Evolutionary conservation across 2,797 vertebrate species (phyloP).

Genomic region (Myiotriccus ornatus): DNA sequence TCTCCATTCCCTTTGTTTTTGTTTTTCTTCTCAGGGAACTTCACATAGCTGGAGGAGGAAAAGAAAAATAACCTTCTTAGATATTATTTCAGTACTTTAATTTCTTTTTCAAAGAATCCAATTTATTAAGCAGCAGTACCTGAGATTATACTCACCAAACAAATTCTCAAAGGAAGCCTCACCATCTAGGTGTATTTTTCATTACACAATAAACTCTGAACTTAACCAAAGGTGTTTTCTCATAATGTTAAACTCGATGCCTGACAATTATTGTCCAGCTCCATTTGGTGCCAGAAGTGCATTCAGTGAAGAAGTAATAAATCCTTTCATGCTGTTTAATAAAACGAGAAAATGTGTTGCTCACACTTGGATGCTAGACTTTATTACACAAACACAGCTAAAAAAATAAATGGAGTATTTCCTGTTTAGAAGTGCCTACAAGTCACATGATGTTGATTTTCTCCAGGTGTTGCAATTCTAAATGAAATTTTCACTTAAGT

Average conservation of each 20-base stretch:
- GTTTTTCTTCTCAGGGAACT: slow-evolving; percentile 15
- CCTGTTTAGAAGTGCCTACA: slow-evolving; percentile 50
- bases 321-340: slow-evolving; percentile 58
- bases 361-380: slow-evolving; percentile 62
- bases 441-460: slow-evolving; percentile 59
- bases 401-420: slow-evolving; percentile 60
- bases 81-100: slow-evolving; percentile 29
- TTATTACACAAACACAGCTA: slow-evolving; percentile 51
- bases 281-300: slow-evolving; percentile 24
- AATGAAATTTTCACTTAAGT: slow-evolving; percentile 52
- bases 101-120: slow-evolving; percentile 51
- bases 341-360: slow-evolving; percentile 62
- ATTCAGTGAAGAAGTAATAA: slow-evolving; percentile 44
- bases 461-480: slow-evolving; percentile 52
- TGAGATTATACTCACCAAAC: slow-evolving; percentile 44
- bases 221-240: slow-evolving; percentile 56
- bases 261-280: slow-evolving; percentile 27
- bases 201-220: slow-evolving; percentile 50
- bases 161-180: slow-evolving; percentile 55
- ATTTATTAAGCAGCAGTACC: slow-evolving; percentile 58
- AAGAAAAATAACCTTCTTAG: slow-evolving; percentile 8
- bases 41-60: not conserved
- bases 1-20: not conserved
- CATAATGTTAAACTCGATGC: not conserved
- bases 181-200: slow-evolving; percentile 59